Percentiles rank a stretch among this genome's conserved stretches.
These are phyloP conservation scores for Siniperca scherzeri DNA, from an alignment of 2,797 vertebrate species.

Conservation along the genomic window DNA sequence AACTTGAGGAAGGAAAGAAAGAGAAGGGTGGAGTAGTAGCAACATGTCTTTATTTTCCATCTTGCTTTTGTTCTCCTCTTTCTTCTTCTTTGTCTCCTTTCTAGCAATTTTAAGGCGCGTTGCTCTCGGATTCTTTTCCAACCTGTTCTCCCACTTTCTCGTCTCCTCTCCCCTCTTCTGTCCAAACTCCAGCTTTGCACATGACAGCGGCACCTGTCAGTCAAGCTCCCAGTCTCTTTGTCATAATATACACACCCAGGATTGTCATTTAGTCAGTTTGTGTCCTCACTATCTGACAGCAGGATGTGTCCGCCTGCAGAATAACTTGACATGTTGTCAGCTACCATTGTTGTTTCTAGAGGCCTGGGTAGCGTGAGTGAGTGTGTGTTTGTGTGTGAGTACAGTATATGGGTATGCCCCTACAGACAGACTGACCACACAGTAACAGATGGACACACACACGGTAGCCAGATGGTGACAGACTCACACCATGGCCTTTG, in stretches of 20 bases:
- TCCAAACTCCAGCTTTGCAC: constrained; percentile 31
- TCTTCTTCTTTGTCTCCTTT: constrained; percentile 7
- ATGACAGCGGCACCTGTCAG: constrained; percentile 28
- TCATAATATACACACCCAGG: neutral
- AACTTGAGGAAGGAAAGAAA: constrained; percentile 1
- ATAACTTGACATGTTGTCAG: neutral
- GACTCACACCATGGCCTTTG: constrained; percentile 45
- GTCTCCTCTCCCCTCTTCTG: constrained; percentile 8
- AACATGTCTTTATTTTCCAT: neutral
- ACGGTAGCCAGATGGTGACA: constrained; percentile 78
- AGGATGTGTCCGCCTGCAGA: constrained; percentile 20
- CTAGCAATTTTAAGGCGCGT: constrained; percentile 2
- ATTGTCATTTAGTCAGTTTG: neutral
- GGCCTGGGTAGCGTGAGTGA: neutral
- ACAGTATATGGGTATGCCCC: constrained; percentile 38
- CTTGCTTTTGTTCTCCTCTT: neutral
- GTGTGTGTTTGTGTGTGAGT: neutral
- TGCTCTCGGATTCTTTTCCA: constrained; percentile 6
- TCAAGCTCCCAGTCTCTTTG: neutral
- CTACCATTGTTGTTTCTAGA: neutral
- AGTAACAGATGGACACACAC: constrained; percentile 65
- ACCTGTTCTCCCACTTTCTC: constrained; percentile 34
- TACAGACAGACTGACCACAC: constrained; percentile 52
- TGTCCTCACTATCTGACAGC: neutral
- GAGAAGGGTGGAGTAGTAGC: constrained; percentile 8